Percentiles rank a stretch among this genome's conserved stretches.
These are phyloP conservation scores for Muscicapa adusta DNA, from an alignment of 2,113 vertebrate genomes.

Conservation along the genomic window DNA sequence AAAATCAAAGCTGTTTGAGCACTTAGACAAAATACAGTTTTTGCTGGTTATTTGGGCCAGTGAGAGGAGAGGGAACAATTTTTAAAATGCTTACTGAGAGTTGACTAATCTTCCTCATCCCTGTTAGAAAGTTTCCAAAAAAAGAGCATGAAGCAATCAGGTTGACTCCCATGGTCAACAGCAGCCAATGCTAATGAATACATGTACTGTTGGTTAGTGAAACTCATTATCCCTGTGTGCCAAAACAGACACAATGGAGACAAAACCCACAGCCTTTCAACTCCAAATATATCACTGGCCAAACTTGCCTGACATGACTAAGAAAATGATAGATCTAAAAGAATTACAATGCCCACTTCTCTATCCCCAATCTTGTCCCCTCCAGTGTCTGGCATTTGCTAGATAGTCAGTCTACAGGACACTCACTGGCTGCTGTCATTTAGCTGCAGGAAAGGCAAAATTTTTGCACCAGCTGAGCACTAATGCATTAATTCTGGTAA, in stretches of 20 bases:
- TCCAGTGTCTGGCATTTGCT: not conserved
- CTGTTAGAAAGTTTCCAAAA: conserved; percentile 31
- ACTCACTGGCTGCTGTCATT: not conserved
- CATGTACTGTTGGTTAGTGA: not conserved
- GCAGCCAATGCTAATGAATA: not conserved
- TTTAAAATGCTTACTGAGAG: conserved; percentile 4
- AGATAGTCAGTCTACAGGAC: not conserved
- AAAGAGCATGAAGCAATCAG: not conserved
- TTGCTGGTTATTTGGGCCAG: conserved; percentile 5
- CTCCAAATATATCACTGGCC: not conserved
- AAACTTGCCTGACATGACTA: not conserved
- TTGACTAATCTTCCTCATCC: conserved; percentile 39
- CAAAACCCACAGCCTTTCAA: conserved; percentile 14
- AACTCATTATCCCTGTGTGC: not conserved
- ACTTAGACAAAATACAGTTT: not conserved
- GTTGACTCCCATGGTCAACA: conserved; percentile 42
- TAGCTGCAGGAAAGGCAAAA: not conserved
- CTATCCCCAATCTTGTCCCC: not conserved
- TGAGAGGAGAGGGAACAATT: not conserved
- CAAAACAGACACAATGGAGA: not conserved
- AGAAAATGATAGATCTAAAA: not conserved
- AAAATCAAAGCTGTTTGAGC: conserved; percentile 36
- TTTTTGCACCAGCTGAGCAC: not conserved
- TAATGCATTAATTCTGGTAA: not conserved
- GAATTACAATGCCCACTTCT: not conserved